phyloP scores from a whole-genome alignment of 2,888 invertebrate genomes.

The Crossocerus cetratus region DNA sequence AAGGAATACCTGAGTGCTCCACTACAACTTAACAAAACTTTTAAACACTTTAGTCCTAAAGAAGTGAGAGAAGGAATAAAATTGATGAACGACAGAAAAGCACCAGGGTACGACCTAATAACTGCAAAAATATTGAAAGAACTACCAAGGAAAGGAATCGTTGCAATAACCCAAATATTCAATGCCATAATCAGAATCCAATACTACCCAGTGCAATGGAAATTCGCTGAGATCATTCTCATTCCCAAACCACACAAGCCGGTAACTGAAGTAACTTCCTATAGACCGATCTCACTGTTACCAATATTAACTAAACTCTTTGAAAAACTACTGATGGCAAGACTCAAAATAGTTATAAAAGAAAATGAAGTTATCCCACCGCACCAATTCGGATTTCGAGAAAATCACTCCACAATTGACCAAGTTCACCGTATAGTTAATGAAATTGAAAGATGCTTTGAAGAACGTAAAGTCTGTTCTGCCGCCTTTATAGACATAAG shows the following conservation, averaged over 20 bases:
- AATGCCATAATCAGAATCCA: background rate
- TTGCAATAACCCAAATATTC: constrained; percentile 6
- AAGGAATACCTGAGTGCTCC: constrained; percentile 2
- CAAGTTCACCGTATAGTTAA: constrained; percentile 8
- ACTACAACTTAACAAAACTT: constrained; percentile 2
- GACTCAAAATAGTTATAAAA: background rate
- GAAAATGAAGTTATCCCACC: constrained; percentile 1
- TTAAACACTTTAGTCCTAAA: constrained; percentile 10
- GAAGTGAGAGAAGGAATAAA: constrained; percentile 19
- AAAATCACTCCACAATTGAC: background rate
- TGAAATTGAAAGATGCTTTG: constrained; percentile 8
- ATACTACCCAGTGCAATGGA: constrained; percentile 6
- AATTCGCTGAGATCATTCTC: background rate
- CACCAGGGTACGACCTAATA: constrained; percentile 58
- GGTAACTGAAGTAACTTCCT: background rate
- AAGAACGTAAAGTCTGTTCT: constrained; percentile 8
- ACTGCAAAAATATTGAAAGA: constrained; percentile 10
- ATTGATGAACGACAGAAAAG: constrained; percentile 27
- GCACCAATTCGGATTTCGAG: constrained; percentile 9
- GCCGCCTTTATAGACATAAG: constrained; percentile 5
- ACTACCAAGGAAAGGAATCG: background rate
- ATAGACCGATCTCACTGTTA: no score
- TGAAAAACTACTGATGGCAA: background rate
- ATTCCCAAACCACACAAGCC: no score
- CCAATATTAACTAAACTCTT: no score